A percentile compares a stretch with the other conserved stretches of the same genome.
phyloP scores from a whole-genome alignment of 2,113 vertebrate species.

The Uropsilus gracilis region DNA sequence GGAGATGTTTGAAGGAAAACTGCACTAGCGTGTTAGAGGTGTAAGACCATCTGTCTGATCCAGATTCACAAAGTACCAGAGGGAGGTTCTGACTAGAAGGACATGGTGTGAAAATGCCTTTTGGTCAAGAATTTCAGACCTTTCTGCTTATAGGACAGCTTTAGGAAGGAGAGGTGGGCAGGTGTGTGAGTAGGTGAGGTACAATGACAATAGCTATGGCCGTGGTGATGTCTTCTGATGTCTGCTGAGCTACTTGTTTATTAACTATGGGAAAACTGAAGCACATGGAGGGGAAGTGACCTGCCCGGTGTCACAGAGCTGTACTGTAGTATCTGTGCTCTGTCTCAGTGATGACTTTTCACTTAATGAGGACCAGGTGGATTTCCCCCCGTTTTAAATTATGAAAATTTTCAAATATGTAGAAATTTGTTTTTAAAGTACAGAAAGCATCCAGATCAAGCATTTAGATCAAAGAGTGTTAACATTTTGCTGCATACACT shows the following conservation, averaged over 20 bases:
- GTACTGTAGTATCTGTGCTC: background rate
- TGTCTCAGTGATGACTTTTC: background rate
- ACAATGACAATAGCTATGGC: background rate
- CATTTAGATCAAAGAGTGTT: background rate
- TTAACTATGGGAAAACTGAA: slow-evolving; percentile 1
- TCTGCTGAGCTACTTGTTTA: too few relatives aligned
- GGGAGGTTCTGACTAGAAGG: background rate
- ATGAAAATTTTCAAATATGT: slow-evolving; percentile 17
- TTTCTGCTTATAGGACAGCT: background rate
- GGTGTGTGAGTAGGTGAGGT: background rate
- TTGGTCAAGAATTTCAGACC: background rate
- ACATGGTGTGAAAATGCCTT: background rate
- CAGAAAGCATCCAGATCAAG: background rate
- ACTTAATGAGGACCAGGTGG: background rate
- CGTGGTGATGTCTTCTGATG: background rate
- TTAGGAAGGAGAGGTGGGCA: background rate
- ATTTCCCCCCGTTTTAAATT: background rate
- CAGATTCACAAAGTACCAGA: background rate
- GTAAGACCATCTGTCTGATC: background rate
- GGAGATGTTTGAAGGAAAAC: background rate
- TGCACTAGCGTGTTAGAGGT: background rate
- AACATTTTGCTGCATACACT: background rate
- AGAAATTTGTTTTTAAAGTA: background rate
- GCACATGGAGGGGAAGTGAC: background rate
- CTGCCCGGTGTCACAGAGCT: background rate